phyloP scores from a whole-genome alignment of 2,797 vertebrate species.

The Podarcis siculus region DNA sequence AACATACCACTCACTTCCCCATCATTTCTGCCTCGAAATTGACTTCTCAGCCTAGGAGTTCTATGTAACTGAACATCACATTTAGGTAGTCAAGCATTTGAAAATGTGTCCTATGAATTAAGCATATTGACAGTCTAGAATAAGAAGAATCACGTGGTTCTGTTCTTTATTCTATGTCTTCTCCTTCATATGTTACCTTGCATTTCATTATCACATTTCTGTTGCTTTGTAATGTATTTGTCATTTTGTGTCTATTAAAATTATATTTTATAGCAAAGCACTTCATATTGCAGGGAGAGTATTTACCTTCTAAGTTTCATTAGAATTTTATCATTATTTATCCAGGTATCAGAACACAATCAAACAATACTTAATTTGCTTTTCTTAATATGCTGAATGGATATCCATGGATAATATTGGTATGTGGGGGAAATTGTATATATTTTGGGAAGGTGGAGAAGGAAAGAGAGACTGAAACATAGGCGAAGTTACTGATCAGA shows the following conservation, averaged over 20 bases:
- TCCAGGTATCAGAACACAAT: not conserved
- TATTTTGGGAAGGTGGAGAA: not conserved
- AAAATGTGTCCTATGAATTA: not conserved
- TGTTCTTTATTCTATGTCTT: conserved; percentile 8
- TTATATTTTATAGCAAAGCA: not conserved
- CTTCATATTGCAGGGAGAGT: not conserved
- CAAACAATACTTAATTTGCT: not conserved
- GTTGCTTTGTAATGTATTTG: not conserved
- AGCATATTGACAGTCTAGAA: not conserved
- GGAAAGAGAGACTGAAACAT: not conserved
- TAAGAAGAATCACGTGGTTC: not conserved
- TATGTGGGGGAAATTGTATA: not conserved
- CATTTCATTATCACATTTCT: not conserved
- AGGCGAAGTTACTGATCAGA: not conserved
- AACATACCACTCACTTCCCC: conserved; percentile 8
- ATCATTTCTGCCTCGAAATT: not conserved
- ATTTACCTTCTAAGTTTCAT: not conserved
- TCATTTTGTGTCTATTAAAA: not conserved
- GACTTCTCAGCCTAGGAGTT: not conserved
- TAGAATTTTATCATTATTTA: not conserved
- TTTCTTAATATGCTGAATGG: not conserved
- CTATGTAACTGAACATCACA: not conserved
- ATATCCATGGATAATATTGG: not conserved
- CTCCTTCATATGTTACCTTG: not conserved
- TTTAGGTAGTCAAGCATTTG: not conserved